phyloP scores from a whole-genome alignment of 2,113 vertebrate genomes.

The Felis chaus region DNA sequence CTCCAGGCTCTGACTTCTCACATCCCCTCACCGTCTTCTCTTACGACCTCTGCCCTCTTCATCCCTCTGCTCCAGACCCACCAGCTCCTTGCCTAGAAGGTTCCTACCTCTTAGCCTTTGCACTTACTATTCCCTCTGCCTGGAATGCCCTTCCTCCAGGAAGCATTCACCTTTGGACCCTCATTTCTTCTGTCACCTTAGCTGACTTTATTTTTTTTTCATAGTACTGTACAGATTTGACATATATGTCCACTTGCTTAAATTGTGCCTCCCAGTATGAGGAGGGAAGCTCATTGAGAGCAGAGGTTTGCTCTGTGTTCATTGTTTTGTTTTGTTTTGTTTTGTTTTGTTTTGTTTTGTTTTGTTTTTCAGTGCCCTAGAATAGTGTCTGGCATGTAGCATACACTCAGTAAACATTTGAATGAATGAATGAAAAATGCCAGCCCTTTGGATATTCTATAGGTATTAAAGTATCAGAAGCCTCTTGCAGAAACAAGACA shows the following conservation, averaged over 20 bases:
- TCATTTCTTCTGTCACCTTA: not conserved
- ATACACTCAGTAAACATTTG: not conserved
- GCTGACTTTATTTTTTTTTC: not conserved
- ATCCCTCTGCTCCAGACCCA: not conserved
- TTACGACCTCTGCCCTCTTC: not conserved
- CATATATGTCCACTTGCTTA: not conserved
- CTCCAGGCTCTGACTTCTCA: not conserved
- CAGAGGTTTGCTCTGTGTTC: not conserved
- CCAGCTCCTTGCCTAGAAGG: not conserved
- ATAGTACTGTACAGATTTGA: not conserved
- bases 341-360: not conserved
- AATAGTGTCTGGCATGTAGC: not conserved
- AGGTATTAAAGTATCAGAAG: not conserved
- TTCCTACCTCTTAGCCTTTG: not conserved
- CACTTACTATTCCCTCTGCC: not conserved
- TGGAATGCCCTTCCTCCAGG: not conserved
- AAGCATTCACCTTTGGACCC: not conserved
- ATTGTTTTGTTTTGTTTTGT: not conserved
- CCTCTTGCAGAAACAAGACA: not conserved
- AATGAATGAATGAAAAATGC: not conserved
- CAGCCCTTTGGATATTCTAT: not conserved
- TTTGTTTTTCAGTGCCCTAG: not conserved
- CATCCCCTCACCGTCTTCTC: rapidly evolving
- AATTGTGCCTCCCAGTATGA: not conserved
- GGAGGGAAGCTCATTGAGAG: not conserved